Percentiles rank a stretch among this genome's conserved stretches.
phyloP scores from a whole-genome alignment of 2,113 vertebrate genomes.

The Pluvialis apricaria region DNA sequence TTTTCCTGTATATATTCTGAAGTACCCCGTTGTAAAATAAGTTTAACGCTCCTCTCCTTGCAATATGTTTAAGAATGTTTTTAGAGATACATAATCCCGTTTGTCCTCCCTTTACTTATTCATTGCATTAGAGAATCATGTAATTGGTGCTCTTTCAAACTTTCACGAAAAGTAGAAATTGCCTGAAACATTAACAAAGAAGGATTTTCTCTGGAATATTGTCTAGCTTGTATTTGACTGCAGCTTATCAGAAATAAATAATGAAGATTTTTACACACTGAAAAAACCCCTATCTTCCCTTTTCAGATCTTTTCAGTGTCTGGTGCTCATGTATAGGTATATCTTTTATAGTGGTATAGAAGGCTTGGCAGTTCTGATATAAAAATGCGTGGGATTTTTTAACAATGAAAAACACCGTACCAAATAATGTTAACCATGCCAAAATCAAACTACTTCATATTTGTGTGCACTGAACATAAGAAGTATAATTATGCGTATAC shows the following conservation, averaged over 20 bases:
- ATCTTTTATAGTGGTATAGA: not conserved
- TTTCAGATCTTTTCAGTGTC: not conserved
- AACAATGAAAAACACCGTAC: not conserved
- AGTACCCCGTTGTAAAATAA: not conserved
- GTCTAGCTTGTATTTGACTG: not conserved
- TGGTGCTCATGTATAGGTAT: not conserved
- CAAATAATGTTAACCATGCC: not conserved
- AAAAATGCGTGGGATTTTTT: not conserved
- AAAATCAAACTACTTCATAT: not conserved
- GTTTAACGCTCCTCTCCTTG: not conserved
- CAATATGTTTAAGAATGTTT: not conserved
- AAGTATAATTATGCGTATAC: not conserved
- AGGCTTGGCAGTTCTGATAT: not conserved
- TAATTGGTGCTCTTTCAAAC: not conserved
- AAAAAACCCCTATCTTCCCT: not conserved
- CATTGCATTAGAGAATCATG: not conserved
- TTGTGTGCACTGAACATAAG: not conserved
- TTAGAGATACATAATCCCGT: not conserved
- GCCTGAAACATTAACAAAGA: not conserved
- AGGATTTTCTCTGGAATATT: not conserved
- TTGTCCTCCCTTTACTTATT: not conserved
- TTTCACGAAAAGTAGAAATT: not conserved
- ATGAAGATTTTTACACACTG: not conserved
- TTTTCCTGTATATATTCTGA: not conserved
- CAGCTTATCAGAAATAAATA: not conserved